These are phyloP conservation scores for Plagodis pulveraria DNA, from an alignment of 2,888 invertebrate species.

Conservation along the genomic window DNA sequence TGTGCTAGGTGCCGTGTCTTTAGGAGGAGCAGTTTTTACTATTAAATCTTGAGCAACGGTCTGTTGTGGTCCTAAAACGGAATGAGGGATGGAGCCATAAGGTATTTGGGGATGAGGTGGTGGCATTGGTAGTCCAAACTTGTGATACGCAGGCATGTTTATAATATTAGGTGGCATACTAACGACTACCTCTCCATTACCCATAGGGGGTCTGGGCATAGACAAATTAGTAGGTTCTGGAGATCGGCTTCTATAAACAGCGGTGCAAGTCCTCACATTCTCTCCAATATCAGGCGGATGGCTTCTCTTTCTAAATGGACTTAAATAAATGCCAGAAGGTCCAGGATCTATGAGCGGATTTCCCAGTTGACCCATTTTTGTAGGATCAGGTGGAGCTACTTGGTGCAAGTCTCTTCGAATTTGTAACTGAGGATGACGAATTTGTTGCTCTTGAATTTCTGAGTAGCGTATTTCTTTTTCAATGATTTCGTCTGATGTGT, in stretches of 20 bases:
- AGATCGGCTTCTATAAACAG: slow-evolving; percentile 73
- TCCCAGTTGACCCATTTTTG: slow-evolving; percentile 70
- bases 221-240: slow-evolving; percentile 81
- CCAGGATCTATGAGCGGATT: slow-evolving; percentile 77
- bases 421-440: slow-evolving; percentile 87
- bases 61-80: slow-evolving; percentile 76
- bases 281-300: slow-evolving; percentile 82
- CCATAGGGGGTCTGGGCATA: slow-evolving; percentile 70
- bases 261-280: slow-evolving; percentile 68
- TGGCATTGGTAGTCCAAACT: slow-evolving; percentile 77
- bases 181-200: slow-evolving; percentile 65
- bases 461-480: slow-evolving; percentile 78
- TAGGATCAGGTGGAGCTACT: slow-evolving; percentile 70
- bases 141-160: slow-evolving; percentile 78
- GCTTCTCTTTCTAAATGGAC: slow-evolving; percentile 84
- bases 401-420: slow-evolving; percentile 91
- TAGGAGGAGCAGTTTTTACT: slow-evolving; percentile 81
- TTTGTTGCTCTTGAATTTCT: slow-evolving; percentile 76
- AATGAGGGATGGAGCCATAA: slow-evolving; percentile 68
- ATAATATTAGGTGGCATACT: slow-evolving; percentile 72
- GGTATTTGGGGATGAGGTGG: slow-evolving; percentile 77
- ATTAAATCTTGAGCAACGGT: slow-evolving; percentile 82
- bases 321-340: slow-evolving; percentile 76
- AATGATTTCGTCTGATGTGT: slow-evolving; percentile 76
- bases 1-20: slow-evolving; percentile 69